Conservation (phyloP, 53 echinoderm and acorn worm genomes). For the Henricia sp. region DNA sequence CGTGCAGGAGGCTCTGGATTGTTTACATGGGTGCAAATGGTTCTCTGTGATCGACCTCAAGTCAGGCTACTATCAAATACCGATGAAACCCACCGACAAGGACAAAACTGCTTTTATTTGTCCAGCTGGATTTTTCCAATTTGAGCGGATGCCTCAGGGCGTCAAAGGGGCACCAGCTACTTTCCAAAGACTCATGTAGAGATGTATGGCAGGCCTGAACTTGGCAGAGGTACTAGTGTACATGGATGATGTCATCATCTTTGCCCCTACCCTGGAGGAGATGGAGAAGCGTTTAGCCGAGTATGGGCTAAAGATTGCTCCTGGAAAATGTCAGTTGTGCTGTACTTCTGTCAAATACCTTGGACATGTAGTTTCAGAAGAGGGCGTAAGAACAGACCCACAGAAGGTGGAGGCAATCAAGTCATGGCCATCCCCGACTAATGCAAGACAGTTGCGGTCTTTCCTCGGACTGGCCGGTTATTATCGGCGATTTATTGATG, state of each 20-base stretch:
- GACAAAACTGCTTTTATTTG: conserved; percentile 77
- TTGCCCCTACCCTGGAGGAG: conserved; percentile 39
- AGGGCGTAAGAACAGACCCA: conserved; percentile 60
- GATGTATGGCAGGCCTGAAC: conserved; percentile 63
- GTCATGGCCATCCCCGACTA: conserved; percentile 53
- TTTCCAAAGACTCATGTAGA: conserved; percentile 66
- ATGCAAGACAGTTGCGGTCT: conserved; percentile 29
- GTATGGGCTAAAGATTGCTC: conserved; percentile 58
- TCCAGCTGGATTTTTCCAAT: conserved; percentile 68
- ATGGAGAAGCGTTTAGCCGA: conserved; percentile 53
- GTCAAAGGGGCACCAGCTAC: conserved; percentile 72
- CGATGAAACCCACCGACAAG: conserved; percentile 57
- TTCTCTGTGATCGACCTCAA: conserved; percentile 69
- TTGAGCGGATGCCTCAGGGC: conserved; percentile 69
- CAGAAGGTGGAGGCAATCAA: conserved; percentile 48
- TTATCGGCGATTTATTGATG: conserved; percentile 57
- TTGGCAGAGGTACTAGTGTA: conserved; percentile 59
- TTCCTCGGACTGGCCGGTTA: too few species aligned
- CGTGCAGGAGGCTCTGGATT: conserved; percentile 63
- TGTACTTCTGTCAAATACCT: conserved; percentile 62
- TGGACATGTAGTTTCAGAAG: conserved; percentile 47
- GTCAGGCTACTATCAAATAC: conserved; percentile 74
- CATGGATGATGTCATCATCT: conserved; percentile 70
- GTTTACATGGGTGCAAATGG: conserved; percentile 58
- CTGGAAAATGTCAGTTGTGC: conserved; percentile 70